Evolutionary conservation across 2,797 vertebrate species (phyloP).

Genomic region (Schizothorax lantsangensis): DNA sequence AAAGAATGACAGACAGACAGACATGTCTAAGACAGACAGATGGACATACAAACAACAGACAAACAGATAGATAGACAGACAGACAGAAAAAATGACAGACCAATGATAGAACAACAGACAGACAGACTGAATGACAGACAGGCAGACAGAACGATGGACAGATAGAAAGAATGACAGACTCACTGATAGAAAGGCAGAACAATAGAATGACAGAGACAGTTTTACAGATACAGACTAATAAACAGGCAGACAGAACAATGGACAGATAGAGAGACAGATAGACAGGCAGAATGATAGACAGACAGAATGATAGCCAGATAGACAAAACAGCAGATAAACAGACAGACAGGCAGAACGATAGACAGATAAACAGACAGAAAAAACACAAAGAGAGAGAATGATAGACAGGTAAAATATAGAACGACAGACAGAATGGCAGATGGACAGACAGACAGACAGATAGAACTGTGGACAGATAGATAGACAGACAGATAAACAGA

Average conservation of each 20-base stretch:
- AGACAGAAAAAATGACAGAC: not conserved
- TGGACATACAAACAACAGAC: too few relatives aligned
- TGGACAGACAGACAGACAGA: not conserved
- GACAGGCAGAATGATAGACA: not conserved
- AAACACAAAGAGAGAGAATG: too few relatives aligned
- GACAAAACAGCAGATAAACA: not conserved
- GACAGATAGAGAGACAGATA: not conserved
- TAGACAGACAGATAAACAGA: not conserved
- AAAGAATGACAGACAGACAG: not conserved
- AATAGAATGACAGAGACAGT: too few relatives aligned
- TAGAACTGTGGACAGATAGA: not conserved
- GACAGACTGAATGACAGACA: not conserved
- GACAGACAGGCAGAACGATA: not conserved
- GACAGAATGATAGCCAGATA: not conserved
- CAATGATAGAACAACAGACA: not conserved
- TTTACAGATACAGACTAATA: not conserved
- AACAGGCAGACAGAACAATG: not conserved
- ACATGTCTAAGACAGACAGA: not conserved
- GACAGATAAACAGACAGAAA: not conserved
- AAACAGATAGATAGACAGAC: not conserved
- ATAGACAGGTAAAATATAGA: not conserved
- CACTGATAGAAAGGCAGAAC: not conserved
- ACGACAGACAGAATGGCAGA: fast-evolving
- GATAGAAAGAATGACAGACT: not conserved
- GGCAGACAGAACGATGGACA: not conserved